A percentile compares a stretch with the other conserved stretches of the same genome.
Conservation (phyloP, 1,140 invertebrate species). For the Diabrotica undecimpunctata region DNA sequence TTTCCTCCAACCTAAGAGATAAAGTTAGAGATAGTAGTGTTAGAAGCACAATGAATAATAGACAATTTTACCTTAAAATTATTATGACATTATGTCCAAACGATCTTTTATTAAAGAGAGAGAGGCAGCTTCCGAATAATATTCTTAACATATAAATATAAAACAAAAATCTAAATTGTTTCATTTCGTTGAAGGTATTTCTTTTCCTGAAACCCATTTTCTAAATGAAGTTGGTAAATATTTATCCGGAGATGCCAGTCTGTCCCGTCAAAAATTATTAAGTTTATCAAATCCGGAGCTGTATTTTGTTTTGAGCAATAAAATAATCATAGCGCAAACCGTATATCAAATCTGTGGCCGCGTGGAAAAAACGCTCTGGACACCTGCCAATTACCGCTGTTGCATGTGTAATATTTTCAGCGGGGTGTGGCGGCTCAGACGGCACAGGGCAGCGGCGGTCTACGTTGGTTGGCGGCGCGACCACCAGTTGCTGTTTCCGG, state of each 20-base stretch:
- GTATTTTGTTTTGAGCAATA: neutral
- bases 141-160: no score
- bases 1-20: no score
- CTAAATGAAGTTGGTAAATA: neutral
- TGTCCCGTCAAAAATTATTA: neutral
- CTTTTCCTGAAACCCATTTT: no score
- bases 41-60: no score
- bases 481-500: neutral
- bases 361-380: slow-evolving; percentile 32
- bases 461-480: neutral
- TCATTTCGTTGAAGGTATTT: no score
- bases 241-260: neutral
- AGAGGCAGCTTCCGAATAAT: no score
- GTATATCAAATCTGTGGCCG: neutral
- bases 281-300: neutral
- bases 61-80: no score
- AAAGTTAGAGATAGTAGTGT: no score
- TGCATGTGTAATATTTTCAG: slow-evolving; percentile 44
- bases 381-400: slow-evolving; percentile 46
- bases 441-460: neutral
- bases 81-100: no score
- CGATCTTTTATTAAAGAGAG: no score
- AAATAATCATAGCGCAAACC: neutral
- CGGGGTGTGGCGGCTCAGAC: slow-evolving; percentile 5
- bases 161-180: no score